Percentiles rank a stretch among this genome's conserved stretches.
Conservation (phyloP, 2,888 invertebrate species). For the Nemurella pictetii region DNA sequence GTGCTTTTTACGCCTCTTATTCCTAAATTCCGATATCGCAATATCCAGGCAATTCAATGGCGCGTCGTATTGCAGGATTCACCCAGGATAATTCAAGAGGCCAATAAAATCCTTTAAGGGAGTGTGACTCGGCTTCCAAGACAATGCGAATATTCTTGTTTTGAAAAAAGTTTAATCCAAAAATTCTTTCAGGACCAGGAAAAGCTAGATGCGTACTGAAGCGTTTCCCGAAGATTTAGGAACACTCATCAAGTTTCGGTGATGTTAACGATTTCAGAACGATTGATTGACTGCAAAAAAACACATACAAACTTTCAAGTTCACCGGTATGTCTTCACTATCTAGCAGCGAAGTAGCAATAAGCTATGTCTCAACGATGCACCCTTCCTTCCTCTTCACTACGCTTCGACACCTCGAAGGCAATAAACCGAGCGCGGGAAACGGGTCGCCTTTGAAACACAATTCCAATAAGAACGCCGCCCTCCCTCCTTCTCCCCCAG, state of each 20-base stretch:
- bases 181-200: not conserved
- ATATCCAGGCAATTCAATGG: not conserved
- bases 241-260: not conserved
- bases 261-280: not conserved
- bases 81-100: not conserved
- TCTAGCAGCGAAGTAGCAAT: not conserved
- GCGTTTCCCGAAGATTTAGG: not conserved
- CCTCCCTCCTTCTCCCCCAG: slow-evolving; percentile 16
- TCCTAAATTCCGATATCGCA: not conserved
- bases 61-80: not conserved
- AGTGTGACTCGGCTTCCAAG: not conserved
- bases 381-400: too few species aligned
- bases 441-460: not conserved
- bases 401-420: not conserved
- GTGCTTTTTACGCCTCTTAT: not conserved
- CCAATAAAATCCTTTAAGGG: not conserved
- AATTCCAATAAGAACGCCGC: not conserved
- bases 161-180: not conserved
- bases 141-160: not conserved
- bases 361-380: too few species aligned
- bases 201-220: not conserved
- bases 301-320: not conserved
- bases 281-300: not conserved
- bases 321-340: not conserved
- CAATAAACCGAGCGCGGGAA: not conserved